Evolutionary conservation across 2,888 invertebrate species (phyloP).

Genomic region (Drosophila merina): DNA sequence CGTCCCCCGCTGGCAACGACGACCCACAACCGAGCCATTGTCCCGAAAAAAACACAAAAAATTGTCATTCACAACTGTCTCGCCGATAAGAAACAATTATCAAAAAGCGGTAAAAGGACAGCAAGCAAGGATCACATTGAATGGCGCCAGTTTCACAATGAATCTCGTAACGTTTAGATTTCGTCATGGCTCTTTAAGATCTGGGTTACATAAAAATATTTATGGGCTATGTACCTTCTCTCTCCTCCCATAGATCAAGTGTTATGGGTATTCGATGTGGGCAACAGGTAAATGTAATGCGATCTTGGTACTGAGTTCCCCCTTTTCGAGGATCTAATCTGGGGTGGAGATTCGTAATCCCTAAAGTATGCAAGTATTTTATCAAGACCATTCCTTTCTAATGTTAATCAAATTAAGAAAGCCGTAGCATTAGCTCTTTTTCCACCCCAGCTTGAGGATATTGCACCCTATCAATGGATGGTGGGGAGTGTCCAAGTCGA

Average conservation of each 20-base stretch:
- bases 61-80: conserved; percentile 73
- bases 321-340: background rate
- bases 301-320: background rate
- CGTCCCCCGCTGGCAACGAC: conserved; percentile 56
- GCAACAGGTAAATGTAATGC: background rate
- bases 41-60: conserved; percentile 36
- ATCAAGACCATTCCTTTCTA: background rate
- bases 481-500: conserved; percentile 22
- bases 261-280: conserved; percentile 20
- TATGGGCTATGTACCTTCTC: conserved; percentile 23
- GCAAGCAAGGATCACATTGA: conserved; percentile 44
- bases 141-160: conserved; percentile 64
- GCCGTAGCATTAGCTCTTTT: background rate
- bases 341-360: background rate
- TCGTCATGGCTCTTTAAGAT: conserved; percentile 36
- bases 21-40: conserved; percentile 73
- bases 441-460: conserved; percentile 23
- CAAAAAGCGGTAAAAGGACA: conserved; percentile 45
- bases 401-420: background rate
- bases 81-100: conserved; percentile 55
- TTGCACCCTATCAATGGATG: conserved; percentile 3
- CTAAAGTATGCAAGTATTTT: conserved; percentile 1
- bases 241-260: conserved; percentile 4
- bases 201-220: conserved; percentile 37
- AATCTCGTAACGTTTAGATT: conserved; percentile 31